Base-by-base conservation (phyloP, 1,140 invertebrate species). In the Trinorchestia longiramus region DNA sequence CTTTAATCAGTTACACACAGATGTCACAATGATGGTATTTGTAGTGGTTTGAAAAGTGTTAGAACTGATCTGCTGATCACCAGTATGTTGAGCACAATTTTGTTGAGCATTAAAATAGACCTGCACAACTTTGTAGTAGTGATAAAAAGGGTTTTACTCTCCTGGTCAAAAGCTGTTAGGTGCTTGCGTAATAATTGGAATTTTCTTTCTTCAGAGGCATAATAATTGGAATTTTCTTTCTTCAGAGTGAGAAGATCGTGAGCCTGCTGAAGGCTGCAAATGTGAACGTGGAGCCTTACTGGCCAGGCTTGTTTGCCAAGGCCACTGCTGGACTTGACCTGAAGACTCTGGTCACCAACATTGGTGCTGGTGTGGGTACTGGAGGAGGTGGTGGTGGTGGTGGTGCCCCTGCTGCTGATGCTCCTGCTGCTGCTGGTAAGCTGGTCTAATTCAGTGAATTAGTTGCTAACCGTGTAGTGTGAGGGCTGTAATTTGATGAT, bases 231-330 rank as follows among this genome's bases (percentile, higher is more conserved):
- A 90, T 90, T 90, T 90, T 95, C 15, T 88, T 96, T 97, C 98
- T 98, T 77, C 97, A 99, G 99, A 99, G 98, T 97, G 99, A 99
- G 97, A 99, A 99, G 98, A 99, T 99, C 97, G 98, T 98, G 96
- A 99, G 99, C 96, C 99, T 99, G 97, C 97, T 99, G 97, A 99
- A 99, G 97, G 99, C 99, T 45, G 99, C 99, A 95, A 98, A 98
- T 97, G 99, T 99, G 96, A 98, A 99, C 94, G 98, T 99, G 44
- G 99, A 99, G 97, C 99, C 99, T 43, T 99, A 99, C 97, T 99
- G 99, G 99, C 99, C 99, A 96, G 99, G 99, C 97, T 98, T 99
- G 47, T 99, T 99, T 97, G 99, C 99, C 96, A 99, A 99, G 97
- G 99, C 99, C 90, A 97, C 99, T 95, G 99, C 99, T 97, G 99